Evolutionary conservation across 2,888 invertebrate species (phyloP), one percentile per base, ranked within the genome.

Genomic region (Girardia tigrina): DNA sequence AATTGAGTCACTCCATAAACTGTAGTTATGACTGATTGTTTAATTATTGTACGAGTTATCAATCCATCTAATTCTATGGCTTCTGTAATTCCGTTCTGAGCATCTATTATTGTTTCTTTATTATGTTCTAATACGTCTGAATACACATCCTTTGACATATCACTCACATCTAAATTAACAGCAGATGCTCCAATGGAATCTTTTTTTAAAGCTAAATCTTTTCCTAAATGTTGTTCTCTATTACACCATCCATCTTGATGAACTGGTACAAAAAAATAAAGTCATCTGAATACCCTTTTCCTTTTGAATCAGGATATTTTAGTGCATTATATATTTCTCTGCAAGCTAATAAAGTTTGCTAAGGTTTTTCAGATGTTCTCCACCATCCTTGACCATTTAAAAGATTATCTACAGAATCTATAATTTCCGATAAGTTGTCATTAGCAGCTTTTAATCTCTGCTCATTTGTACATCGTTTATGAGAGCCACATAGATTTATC

Each of bases 171-270:
- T 71, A 99, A 87, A 86, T 95, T 97, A 42, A 97, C 95, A 81
- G 91, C 92, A 79, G 87, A 87, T 0, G 94, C 98, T 56, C 98
- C 98, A 0, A 89, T 88, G 78, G 87, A 85, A 86, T 98, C 98
- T 0, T 95, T 88, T n/a, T 98, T 98, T 28, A 98, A 86, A 1
- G 98, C 98, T n/a, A n/a, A n/a, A n/a, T n/a, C n/a, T n/a, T n/a
- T n/a, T 0, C 98, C 97, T 85, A 98, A 99, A 87, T 99, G 98
- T 84, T 99, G 98, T 78, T 98, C 87, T 0, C 98, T 98, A 86
- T 99, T 99, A 82, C 98, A 99, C 76, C 95, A 95, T 0, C 98
- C 98, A 85, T 99, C 98, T 86, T 95, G 95, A 85, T 99, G 98
- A 74, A 98, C 88, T 20, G 98, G 97, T 84, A 94, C 90, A 79